These are phyloP conservation scores for Pachyseris speciosa DNA, from an alignment of 64 coral and sea anemone species.

Conservation along the genomic window DNA sequence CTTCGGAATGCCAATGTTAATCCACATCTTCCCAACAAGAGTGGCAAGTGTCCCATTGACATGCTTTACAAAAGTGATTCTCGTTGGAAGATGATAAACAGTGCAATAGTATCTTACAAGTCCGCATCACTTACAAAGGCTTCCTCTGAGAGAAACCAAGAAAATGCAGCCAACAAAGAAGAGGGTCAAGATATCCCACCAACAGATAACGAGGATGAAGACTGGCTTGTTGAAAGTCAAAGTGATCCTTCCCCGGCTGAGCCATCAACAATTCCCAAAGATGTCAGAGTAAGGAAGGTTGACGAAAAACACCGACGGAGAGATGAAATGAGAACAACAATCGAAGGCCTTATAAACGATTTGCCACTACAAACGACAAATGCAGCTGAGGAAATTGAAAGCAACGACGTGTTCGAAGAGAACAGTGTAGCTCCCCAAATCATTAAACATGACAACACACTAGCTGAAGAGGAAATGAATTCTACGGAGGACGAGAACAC, in stretches of 20 bases:
- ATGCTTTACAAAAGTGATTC: not conserved
- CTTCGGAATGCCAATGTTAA: conserved; percentile 61
- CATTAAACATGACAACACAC: not conserved
- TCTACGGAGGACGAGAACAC: too few relatives aligned
- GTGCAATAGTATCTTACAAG: conserved; percentile 32
- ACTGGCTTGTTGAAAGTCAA: not conserved
- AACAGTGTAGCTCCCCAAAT: not conserved
- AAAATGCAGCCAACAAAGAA: not conserved
- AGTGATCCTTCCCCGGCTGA: too few relatives aligned
- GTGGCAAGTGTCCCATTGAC: conserved; percentile 38
- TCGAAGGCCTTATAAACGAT: not conserved
- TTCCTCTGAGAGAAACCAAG: not conserved
- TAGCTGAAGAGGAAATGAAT: not conserved
- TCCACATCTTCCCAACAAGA: conserved; percentile 58
- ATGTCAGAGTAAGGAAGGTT: not conserved
- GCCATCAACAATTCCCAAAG: not conserved
- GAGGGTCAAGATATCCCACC: not conserved
- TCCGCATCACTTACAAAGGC: not conserved
- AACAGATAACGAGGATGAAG: not conserved
- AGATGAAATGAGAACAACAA: not conserved
- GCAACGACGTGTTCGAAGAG: not conserved
- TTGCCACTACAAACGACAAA: not conserved
- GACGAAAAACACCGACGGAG: not conserved
- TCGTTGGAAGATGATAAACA: conserved; percentile 41
- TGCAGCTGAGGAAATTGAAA: conserved; percentile 13